Percentiles rank a stretch among this genome's conserved stretches.
These are phyloP conservation scores for Copsychus sechellarum DNA, from an alignment of 2,113 vertebrate genomes.

Conservation along the genomic window DNA sequence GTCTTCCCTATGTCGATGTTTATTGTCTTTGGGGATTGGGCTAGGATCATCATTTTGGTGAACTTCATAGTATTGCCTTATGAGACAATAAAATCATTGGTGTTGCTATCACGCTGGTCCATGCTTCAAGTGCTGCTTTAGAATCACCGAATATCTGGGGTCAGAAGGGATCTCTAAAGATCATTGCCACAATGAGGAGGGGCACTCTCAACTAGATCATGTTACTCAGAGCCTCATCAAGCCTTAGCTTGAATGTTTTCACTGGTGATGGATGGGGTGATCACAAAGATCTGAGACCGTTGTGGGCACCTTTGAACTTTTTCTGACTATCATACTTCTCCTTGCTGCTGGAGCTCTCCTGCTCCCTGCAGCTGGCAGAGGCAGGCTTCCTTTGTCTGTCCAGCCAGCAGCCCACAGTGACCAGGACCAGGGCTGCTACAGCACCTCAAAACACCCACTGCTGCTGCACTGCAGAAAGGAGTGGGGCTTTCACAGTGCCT, in stretches of 20 bases:
- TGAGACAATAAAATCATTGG: background rate
- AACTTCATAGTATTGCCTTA: background rate
- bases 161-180: background rate
- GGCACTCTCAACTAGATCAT: background rate
- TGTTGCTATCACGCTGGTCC: background rate
- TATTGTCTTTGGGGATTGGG: background rate
- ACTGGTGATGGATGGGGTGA: background rate
- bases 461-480: background rate
- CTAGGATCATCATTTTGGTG: background rate
- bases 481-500: background rate
- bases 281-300: background rate
- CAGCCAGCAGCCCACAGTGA: background rate
- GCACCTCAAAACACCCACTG: background rate
- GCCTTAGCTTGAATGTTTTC: background rate
- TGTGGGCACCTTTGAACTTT: background rate
- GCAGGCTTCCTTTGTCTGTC: accelerated
- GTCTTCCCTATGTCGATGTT: background rate
- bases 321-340: background rate
- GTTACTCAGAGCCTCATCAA: background rate
- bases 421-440: background rate
- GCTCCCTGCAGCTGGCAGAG: background rate
- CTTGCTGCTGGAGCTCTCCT: background rate
- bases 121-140: background rate
- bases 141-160: background rate
- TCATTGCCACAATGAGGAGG: background rate